Evolutionary conservation across 53 echinoderm and acorn worm species (phyloP).

Genomic region (Stichopus horrens): DNA sequence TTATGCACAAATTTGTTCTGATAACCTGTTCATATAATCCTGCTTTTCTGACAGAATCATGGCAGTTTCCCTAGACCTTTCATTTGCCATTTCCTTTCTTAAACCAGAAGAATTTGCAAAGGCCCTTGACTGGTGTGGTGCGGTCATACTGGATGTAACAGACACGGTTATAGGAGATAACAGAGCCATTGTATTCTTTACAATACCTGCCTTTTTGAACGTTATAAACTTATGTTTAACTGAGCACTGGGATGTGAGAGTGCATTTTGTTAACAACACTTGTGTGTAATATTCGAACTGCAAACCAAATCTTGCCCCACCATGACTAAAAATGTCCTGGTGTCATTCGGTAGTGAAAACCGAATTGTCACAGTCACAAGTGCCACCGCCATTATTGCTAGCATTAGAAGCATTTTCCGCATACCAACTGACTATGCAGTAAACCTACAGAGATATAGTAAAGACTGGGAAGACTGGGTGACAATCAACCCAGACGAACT

Average conservation of each 20-base stretch:
- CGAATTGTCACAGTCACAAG: background rate
- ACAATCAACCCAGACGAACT: background rate
- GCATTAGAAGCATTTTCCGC: background rate
- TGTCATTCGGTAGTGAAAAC: background rate
- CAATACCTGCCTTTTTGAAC: background rate
- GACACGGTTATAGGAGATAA: conserved; percentile 3
- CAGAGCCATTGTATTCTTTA: conserved; percentile 2
- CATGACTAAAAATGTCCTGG: background rate
- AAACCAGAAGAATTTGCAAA: background rate
- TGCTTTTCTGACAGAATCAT: conserved; percentile 23
- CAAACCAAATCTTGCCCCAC: too few relatives aligned
- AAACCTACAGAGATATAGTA: conserved; percentile 5
- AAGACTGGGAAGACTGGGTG: conserved; percentile 23
- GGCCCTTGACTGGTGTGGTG: background rate
- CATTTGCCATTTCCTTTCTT: background rate
- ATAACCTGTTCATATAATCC: too few relatives aligned
- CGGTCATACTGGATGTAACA: background rate
- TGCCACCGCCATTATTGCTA: background rate
- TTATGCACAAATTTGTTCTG: too few relatives aligned
- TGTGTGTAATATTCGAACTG: conserved; percentile 2
- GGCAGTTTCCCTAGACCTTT: background rate
- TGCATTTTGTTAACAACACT: conserved; percentile 20
- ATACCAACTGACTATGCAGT: conserved; percentile 29
- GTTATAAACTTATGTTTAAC: background rate
- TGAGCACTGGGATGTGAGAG: conserved; percentile 11